Evolutionary conservation across 2,888 invertebrate genomes (phyloP), one percentile per base, ranked within the genome.

Genomic region (Patella depressa): DNA sequence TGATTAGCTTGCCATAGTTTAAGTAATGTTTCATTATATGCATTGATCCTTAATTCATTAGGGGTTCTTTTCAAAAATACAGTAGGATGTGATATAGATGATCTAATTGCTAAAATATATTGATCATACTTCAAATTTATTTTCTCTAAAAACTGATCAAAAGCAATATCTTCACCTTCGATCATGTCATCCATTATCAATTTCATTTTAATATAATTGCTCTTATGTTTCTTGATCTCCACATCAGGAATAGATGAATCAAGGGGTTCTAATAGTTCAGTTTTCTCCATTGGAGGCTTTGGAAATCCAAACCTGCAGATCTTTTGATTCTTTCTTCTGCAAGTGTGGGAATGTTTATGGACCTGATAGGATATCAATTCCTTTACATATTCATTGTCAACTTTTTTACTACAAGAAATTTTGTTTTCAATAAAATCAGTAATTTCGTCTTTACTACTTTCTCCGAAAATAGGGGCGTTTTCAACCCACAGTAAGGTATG

Each of bases 401-500:
- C 74, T n/a, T 80, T 80, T n/a, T 79, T 71, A 5, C 73, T 17
- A 57, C 83, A 81, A n/a, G 79, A 72, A 14, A 83, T 45, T n/a
- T 72, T 53, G 2, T 76, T 74, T 24, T 80, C 81, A 54, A 81
- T 73, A 57, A 79, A 82, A 34, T 79, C 45, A 69, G 71, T 54
- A n/a, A 82, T 57, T 75, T 81, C 81, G 14, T 73, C 59, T 76
- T 79, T 78, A 34, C 59, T 19, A 53, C 78, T 80, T 1, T 59
- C 73, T 65, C 81, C 83, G 70, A 83, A 71, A 53, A 65, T 78
- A 29, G 81, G 82, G 1, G 84, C 81, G 79, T 80, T 72, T 65
- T 81, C 76, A 5, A 82, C 78, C 83, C 85, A 84, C 24, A 76
- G 76, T 53, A 85, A 70, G 76, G 80, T 79, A 71, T 85, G 84